These are phyloP conservation scores for Andrena praecox DNA, from an alignment of 2,888 invertebrate genomes.

Conservation along the genomic window DNA sequence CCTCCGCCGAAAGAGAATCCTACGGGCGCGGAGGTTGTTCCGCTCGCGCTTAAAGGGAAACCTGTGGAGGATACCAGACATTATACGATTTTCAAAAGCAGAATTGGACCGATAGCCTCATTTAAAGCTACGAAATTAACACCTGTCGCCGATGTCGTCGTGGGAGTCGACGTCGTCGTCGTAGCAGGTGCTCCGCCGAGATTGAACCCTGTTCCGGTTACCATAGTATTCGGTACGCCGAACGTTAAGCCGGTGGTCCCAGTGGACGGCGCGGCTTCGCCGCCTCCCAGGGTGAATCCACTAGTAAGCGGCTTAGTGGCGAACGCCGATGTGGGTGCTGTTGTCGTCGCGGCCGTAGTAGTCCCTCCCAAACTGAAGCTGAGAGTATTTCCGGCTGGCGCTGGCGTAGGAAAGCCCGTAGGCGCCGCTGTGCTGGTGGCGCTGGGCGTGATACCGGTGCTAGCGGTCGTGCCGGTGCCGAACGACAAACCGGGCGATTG, in stretches of 20 bases:
- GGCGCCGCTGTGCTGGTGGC: conserved; percentile 48
- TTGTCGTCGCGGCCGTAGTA: conserved; percentile 51
- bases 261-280: conserved; percentile 39
- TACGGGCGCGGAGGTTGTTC: conserved; percentile 58
- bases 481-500: conserved; percentile 57
- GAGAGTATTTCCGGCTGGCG: conserved; percentile 38
- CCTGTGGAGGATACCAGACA: conserved; percentile 54
- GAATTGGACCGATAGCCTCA: neutral
- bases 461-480: conserved; percentile 46
- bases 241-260: conserved; percentile 65
- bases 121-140: conserved; percentile 27
- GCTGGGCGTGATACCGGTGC: conserved; percentile 48
- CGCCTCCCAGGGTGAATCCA: conserved; percentile 70
- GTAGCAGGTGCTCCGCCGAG: conserved; percentile 59
- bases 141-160: conserved; percentile 57
- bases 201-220: conserved; percentile 62
- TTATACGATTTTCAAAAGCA: neutral
- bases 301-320: conserved; percentile 60
- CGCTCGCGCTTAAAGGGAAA: conserved; percentile 56
- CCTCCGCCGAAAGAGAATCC: conserved; percentile 68
- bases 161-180: conserved; percentile 59
- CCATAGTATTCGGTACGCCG: conserved; percentile 65
- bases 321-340: conserved; percentile 61
- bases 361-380: conserved; percentile 68
- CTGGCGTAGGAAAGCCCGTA: conserved; percentile 44